Evolutionary conservation across 2,797 vertebrate species (phyloP).

Genomic region (Alcedo quadribrachys): DNA sequence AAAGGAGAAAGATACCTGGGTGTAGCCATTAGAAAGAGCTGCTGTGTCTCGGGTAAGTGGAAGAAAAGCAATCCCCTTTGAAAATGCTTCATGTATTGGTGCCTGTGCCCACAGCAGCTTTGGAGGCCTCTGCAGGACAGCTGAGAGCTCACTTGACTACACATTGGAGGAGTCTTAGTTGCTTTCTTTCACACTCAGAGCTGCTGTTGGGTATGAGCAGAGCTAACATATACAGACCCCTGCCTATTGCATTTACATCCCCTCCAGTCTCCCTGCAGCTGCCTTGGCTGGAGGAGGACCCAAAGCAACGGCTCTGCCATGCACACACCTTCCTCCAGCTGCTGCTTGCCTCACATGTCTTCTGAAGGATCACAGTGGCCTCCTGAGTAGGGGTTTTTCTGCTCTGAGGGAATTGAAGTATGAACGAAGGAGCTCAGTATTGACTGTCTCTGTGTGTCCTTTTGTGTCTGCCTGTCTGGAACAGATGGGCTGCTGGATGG

Average conservation of each 20-base stretch:
- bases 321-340: not conserved
- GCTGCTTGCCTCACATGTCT: not conserved
- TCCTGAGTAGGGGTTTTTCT: not conserved
- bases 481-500: not conserved
- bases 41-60: not conserved
- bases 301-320: not conserved
- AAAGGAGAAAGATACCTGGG: not conserved
- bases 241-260: not conserved
- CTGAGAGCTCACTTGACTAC: not conserved
- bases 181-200: not conserved
- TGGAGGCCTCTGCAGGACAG: not conserved
- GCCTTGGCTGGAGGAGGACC: not conserved
- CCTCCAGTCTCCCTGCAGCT: not conserved
- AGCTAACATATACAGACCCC: fast-evolving
- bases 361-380: not conserved
- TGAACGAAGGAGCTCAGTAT: not conserved
- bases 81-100: not conserved
- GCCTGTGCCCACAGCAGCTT: not conserved
- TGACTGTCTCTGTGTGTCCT: not conserved
- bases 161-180: not conserved
- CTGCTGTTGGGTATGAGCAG: not conserved
- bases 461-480: not conserved
- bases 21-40: not conserved
- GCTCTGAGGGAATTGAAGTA: not conserved
- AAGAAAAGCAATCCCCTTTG: not conserved